Base-by-base conservation (phyloP, 2,888 invertebrate species). In the Serripes groenlandicus region DNA sequence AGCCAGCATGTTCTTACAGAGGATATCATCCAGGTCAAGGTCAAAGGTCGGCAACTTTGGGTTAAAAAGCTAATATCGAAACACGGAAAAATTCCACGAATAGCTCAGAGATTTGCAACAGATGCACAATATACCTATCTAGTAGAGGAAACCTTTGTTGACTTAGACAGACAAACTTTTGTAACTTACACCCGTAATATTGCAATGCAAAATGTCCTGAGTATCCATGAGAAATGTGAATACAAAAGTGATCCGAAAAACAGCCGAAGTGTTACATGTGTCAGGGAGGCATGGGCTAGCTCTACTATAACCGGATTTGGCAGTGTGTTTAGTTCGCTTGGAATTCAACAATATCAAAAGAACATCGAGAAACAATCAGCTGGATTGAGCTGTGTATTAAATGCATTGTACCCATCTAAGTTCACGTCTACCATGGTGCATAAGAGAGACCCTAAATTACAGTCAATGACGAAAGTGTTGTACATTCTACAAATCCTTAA, bases 71-170 rank as follows among this genome's bases (percentile, higher is more conserved):
- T 87, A 0, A 76, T 84, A 9, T 73, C 78, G 1, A 84, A 87
- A 70, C 75, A 73, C 34, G 79, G 81, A 42, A 85, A 75, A n/a
- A 70, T 82, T 28, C 87, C 87, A 0, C 64, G 52, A 32, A 78
- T 81, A 56, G 52, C 75, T 28, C 66, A 78, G 52, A 78, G 54
- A 30, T 92, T 73, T 87, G 91, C 88, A 87, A 90, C 70, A 1
- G 76, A 75, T 7, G 54, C 70, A 15, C 52, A 72, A 37, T 56
- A 83, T 30, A 70, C 73, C 30, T 78, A 81, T 58, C 21, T 78
- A 1, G 70, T 85, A 9, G 83, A 85, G 68, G 85, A 87, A 64
- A 83, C 83, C 23, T 54, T 85, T 21, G 23, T 85, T 9, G 85
- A 87, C 49, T n/a, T 81, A 1, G 60, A 78, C 15, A 54, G 68